Percentiles rank a stretch among this genome's conserved stretches.
These are phyloP conservation scores for Rhyacophila evoluta DNA, from an alignment of 2,888 invertebrate species.

Conservation along the genomic window DNA sequence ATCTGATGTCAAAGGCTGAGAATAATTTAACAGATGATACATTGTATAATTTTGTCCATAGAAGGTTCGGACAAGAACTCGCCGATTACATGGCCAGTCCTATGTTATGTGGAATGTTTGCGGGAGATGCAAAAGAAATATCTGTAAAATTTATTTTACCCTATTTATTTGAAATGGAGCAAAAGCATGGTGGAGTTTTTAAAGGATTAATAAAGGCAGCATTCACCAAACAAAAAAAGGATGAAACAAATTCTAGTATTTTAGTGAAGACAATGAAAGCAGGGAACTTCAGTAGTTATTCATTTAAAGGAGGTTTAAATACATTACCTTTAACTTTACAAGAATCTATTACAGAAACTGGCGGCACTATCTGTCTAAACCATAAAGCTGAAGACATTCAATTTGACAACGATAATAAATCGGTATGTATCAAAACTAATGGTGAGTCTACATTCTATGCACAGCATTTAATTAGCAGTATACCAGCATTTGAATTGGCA, in stretches of 20 bases:
- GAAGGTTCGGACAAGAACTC: conserved; percentile 85
- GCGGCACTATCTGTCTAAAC: conserved; percentile 74
- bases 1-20: conserved; percentile 69
- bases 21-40: conserved; percentile 78
- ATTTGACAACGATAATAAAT: conserved; percentile 69
- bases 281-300: conserved; percentile 88
- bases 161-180: conserved; percentile 82
- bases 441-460: conserved; percentile 66
- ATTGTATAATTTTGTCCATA: conserved; percentile 82
- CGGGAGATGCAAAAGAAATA: conserved; percentile 89
- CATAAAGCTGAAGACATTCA: conserved; percentile 73
- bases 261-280: conserved; percentile 70
- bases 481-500: conserved; percentile 78
- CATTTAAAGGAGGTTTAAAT: conserved; percentile 83
- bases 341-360: conserved; percentile 67
- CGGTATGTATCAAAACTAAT: conserved; percentile 65
- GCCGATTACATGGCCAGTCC: conserved; percentile 90
- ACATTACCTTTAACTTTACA: conserved; percentile 76
- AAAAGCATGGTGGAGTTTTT: conserved; percentile 83
- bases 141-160: conserved; percentile 89
- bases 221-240: conserved; percentile 60
- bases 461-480: conserved; percentile 80
- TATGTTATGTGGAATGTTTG: conserved; percentile 93
- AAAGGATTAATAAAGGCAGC: conserved; percentile 74
- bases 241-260: conserved; percentile 58